Percentiles rank a stretch among this genome's conserved stretches.
Conservation (phyloP, 1,140 invertebrate genomes). For the Drosophila tsacasi region DNA sequence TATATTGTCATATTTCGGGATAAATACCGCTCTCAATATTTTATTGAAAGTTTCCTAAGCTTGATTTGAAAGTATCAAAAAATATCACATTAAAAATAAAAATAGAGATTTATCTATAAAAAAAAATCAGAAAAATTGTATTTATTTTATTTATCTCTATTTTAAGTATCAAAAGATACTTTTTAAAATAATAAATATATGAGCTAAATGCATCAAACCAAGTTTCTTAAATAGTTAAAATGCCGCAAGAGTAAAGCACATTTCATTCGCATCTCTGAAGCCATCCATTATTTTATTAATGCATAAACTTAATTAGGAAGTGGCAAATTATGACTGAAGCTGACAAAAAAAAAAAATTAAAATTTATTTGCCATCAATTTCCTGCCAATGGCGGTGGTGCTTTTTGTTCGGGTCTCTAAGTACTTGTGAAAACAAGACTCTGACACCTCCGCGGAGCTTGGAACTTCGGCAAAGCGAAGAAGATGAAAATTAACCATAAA, state of each 20-base stretch:
- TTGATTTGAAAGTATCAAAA: too few relatives aligned
- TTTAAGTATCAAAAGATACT: too few relatives aligned
- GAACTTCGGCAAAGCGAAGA: constrained; percentile 14
- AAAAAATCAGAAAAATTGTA: too few relatives aligned
- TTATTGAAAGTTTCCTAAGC: too few relatives aligned
- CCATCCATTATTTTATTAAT: not conserved
- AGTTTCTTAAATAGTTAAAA: not conserved
- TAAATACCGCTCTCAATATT: too few relatives aligned
- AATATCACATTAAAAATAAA: too few relatives aligned
- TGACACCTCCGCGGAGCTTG: constrained; percentile 17
- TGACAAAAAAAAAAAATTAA: not conserved
- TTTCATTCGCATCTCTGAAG: not conserved
- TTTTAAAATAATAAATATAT: not conserved
- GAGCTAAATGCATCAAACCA: not conserved
- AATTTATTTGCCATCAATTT: constrained; percentile 16
- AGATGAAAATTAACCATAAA: constrained; percentile 23
- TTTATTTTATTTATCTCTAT: too few relatives aligned
- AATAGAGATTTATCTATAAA: too few relatives aligned
- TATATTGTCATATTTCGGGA: too few relatives aligned
- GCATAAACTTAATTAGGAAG: constrained; percentile 10
- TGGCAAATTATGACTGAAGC: constrained; percentile 2
- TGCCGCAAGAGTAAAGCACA: not conserved
- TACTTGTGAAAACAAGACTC: constrained; percentile 16
- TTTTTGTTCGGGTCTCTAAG: constrained; percentile 7
- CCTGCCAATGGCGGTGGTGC: not conserved